Base-by-base conservation (phyloP, 2,113 vertebrate species). In the Irena cyanogastra region DNA sequence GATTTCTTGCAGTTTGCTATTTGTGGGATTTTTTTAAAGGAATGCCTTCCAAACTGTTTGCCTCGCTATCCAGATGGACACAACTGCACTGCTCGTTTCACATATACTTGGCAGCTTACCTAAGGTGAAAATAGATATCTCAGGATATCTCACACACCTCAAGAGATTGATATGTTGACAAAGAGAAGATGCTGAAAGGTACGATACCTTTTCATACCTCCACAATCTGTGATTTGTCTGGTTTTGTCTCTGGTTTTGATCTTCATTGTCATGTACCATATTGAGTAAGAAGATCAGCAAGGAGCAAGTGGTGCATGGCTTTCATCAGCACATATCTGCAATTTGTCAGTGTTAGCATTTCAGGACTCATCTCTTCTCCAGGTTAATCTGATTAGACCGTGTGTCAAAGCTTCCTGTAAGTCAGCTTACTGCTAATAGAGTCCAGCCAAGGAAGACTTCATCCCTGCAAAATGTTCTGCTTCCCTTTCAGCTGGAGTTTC, bases 121-220 rank as follows among this genome's bases (percentile, higher is more conserved):
- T 92, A 15, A 94, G 64, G 89, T 92, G 91, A 93, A 96, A 95
- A 95, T 92, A 78, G 76, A 6, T 66, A 59, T 54, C 80, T 96
- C 56, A 59, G 52, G 76, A 52, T 35, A 70, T 83, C 76, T 88
- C 93, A 74, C 47, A 83, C 64, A 71, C 76, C 85, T 92, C 76
- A 93, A 64, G 47, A 90, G 27, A 89, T n/a, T 35, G 27, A 56
- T 83, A 56, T 83, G 89, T 89, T 93, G 94, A 94, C 83, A 90
- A 70, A 26, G 64, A 95, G 52, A 39, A 90, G 83, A 63, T 83
- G 72, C 42, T 93, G 75, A 87, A 90, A 93, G 72, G 86, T 90
- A 90, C 68, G 77, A 59, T 57, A 86, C 9, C 70, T 92, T 93
- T 89, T 86, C 50, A 47, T 83, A 61, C 31, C 78, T 83, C 47